Evolutionary conservation across 2,888 invertebrate species (phyloP).

Genomic region (Spicauda simplicius): DNA sequence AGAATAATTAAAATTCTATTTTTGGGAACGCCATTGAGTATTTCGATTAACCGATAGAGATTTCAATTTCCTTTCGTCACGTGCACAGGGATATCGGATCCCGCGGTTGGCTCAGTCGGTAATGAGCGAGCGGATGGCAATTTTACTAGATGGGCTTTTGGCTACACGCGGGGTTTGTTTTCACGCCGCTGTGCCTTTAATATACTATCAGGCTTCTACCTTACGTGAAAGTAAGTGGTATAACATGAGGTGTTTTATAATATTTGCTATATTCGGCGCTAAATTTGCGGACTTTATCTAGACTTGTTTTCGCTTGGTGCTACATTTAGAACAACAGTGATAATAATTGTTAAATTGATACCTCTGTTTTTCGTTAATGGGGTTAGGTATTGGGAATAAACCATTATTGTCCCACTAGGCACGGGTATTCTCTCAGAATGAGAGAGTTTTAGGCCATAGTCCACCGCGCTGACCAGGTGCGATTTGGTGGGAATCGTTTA

Average conservation of each 20-base stretch:
- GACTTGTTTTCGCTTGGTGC: too few species aligned
- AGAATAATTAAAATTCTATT: constrained; percentile 61
- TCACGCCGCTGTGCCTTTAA: constrained; percentile 75
- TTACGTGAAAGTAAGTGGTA: background rate
- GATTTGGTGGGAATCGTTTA: too few species aligned
- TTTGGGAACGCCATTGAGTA: constrained; percentile 67
- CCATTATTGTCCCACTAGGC: too few species aligned
- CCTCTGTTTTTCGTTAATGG: too few species aligned
- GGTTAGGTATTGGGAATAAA: too few species aligned
- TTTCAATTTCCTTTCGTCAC: constrained; percentile 84
- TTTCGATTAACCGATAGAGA: constrained; percentile 83
- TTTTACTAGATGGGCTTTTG: constrained; percentile 81
- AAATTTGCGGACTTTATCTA: too few species aligned
- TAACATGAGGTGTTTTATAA: background rate
- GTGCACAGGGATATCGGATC: constrained; percentile 80
- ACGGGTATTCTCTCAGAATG: too few species aligned
- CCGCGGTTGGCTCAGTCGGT: constrained; percentile 78
- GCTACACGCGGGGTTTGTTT: constrained; percentile 69
- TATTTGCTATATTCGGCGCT: too few species aligned
- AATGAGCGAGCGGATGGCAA: constrained; percentile 83
- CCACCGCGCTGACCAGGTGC: too few species aligned
- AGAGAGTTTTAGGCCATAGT: too few species aligned
- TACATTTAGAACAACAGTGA: too few species aligned
- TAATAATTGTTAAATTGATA: too few species aligned
- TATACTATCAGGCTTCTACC: constrained; percentile 44